A percentile compares a stretch with the other conserved stretches of the same genome.
These are phyloP conservation scores for Metaphire vulgaris DNA, from an alignment of 1,140 invertebrate species.

Conservation along the genomic window DNA sequence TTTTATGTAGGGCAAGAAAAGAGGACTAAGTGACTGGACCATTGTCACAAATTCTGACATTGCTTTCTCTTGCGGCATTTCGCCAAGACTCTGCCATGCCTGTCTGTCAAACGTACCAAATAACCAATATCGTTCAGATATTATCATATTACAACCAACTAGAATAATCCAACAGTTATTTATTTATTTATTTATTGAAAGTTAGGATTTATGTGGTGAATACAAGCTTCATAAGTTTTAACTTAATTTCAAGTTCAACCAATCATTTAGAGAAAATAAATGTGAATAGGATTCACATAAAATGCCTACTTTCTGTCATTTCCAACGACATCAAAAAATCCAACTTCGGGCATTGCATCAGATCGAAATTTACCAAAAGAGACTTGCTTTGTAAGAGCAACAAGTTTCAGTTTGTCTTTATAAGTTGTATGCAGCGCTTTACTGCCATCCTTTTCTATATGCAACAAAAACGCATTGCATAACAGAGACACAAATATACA, in stretches of 20 bases:
- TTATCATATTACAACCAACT: no score
- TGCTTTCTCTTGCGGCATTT: conserved; percentile 74
- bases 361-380: conserved; percentile 73
- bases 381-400: conserved; percentile 86
- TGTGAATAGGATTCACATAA: neutral
- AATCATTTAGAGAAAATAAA: neutral
- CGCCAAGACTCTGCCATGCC: conserved; percentile 84
- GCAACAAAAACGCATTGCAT: no score
- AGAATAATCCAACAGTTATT: no score
- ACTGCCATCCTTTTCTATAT: conserved; percentile 91
- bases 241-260: neutral
- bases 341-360: conserved; percentile 71
- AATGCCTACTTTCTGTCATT: conserved; percentile 68
- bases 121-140: conserved; percentile 12
- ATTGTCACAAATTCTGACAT: conserved; percentile 85
- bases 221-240: neutral
- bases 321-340: conserved; percentile 90
- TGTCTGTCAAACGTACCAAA: conserved; percentile 59
- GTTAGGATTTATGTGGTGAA: no score
- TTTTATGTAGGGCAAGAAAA: conserved; percentile 84
- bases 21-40: conserved; percentile 74
- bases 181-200: no score
- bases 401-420: conserved; percentile 81
- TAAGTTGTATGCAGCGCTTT: conserved; percentile 82
- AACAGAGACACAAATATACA: no score